Base-by-base conservation (phyloP, 2,888 invertebrate genomes). In the Ptilodon capucinus region DNA sequence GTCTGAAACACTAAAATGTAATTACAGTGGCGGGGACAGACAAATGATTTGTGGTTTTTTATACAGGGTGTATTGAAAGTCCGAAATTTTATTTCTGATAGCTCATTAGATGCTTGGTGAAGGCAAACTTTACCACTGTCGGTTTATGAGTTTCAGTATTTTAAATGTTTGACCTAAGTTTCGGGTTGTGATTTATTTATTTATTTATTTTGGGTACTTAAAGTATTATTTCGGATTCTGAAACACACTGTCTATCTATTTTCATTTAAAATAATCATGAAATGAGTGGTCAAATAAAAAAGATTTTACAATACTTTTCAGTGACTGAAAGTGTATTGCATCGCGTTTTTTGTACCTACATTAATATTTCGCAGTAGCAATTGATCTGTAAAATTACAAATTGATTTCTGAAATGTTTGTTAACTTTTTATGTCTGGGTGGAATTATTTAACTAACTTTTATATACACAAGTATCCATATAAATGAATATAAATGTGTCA, bases 1-100 rank as follows among this genome's bases (percentile, higher is more conserved):
- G 17, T 44, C 60, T 60, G 61, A 64, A 68, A 62, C 64, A 19
- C 38, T 54, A 49, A 67, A 64, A 55, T 53, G 55, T 51, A 67
- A 74, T 73, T 64, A 66, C 57, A 43, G 44, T 42, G 41, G 45
- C 48, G 48, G 40, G 8, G 30, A 51, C 47, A 49, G 59, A 51
- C 52, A 50, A 49, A 48, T 51, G 47, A 60, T 58, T 59, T 52
- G 51, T 54, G 4, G 28, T 28, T 28, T 28, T n/a, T 28, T n/a
- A 6, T 13, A n/a, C n/a, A n/a, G n/a, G n/a, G n/a, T n/a, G 8
- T 23, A 23, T 23, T 23, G 23, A 23, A 23, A 23, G 8, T 23
- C 5, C 23, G 23, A 23, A 4, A 23, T 23, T 8, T 23, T 23
- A 4, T 23, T n/a, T n/a, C n/a, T n/a, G n/a, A n/a, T n/a, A n/a